These are phyloP conservation scores for Colletes latitarsis DNA, from an alignment of 1,140 invertebrate genomes.

Conservation along the genomic window DNA sequence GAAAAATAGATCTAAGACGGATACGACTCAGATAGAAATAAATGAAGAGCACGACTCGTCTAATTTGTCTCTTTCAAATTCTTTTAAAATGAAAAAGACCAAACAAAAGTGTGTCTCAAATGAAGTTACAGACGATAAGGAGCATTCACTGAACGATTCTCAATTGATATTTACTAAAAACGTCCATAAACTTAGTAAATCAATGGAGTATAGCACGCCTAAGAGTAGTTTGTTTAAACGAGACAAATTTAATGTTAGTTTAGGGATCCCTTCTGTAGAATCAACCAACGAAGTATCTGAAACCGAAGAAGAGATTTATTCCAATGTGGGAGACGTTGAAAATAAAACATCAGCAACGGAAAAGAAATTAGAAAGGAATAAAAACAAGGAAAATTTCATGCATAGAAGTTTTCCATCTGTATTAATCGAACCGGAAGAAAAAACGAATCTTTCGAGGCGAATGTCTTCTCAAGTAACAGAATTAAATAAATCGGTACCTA, in stretches of 20 bases:
- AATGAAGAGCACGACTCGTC: not conserved
- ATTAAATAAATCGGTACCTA: conserved; percentile 33
- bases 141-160: conserved; percentile 28
- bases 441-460: conserved; percentile 1
- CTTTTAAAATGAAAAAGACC: not conserved
- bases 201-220: conserved; percentile 59
- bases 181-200: not conserved
- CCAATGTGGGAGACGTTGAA: not conserved
- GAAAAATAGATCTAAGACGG: not conserved
- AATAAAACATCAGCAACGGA: not conserved
- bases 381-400: not conserved
- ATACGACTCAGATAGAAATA: not conserved
- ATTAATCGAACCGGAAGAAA: not conserved
- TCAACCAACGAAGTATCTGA: not conserved
- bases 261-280: conserved; percentile 9
- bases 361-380: not conserved
- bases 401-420: conserved; percentile 10
- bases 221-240: conserved; percentile 26
- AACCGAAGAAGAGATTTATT: not conserved
- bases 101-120: conserved; percentile 13
- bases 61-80: not conserved
- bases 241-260: not conserved
- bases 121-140: not conserved
- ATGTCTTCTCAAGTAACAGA: not conserved
- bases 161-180: conserved; percentile 2